Base-by-base conservation (phyloP, 2,888 invertebrate species). In the Argyresthia albistria region DNA sequence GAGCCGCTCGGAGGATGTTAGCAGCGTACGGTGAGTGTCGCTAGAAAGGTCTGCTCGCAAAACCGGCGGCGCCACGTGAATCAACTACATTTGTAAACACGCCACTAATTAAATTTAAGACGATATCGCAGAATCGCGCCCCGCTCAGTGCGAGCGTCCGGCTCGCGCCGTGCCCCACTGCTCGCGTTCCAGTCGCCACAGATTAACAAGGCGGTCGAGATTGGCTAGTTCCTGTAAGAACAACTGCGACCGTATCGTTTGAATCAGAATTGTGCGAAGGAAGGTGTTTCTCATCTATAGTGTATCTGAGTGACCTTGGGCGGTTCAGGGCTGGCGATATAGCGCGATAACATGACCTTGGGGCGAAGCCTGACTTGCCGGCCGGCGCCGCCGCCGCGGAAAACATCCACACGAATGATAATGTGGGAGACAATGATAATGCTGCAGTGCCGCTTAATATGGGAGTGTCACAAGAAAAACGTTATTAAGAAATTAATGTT, bases 311-410 rank as follows among this genome's bases (percentile, higher is more conserved):
- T 65, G 73, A 68, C 79, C 80, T 80, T 79, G 76, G 70, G 62
- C 66, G 67, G 77, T 73, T 76, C 77, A 79, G 79, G 80, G 77
- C 72, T 79, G 77, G 71, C 81, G 81, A 79, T 80, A 80, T 80
- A 80, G 76, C 76, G 75, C 79, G 87, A 87, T 86, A 86, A 86
- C 81, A 79, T 76, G 86, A 83, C 87, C 87, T 87, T 87, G 86
- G 66, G 65, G 60, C 69, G 70, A 70, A 76, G 76, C 69, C 73
- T 74, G 74, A 74, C 77, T 77, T 76, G 76, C 83, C 83, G 80
- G 80, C 81, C 81, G 82, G 82, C 80, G 68, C 69, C 75, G 56
- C 74, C 70, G 70, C 70, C 72, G 70, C 75, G 80, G 79, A 77
- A 81, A 83, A 80, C 72, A 70, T 73, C 70, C 77, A 73, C 70